Conservation (phyloP, 2,888 invertebrate genomes). For the Xestia sexstrigata region DNA sequence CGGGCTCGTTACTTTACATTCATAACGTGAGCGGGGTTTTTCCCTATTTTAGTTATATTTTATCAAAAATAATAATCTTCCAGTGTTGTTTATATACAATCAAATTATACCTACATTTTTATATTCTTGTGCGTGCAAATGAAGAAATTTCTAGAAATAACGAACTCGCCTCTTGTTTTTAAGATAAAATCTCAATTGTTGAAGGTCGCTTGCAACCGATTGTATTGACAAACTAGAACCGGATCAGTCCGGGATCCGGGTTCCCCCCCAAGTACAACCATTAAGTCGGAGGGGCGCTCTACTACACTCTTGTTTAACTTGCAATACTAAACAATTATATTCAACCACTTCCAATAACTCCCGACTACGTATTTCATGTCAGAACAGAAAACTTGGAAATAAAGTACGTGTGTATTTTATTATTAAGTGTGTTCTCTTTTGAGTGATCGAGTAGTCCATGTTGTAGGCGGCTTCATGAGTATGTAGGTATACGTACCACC, state of each 20-base stretch:
- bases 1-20: conserved; percentile 34
- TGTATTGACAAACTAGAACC: neutral
- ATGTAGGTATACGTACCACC: conserved; percentile 63
- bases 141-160: conserved; percentile 28
- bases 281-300: conserved; percentile 19
- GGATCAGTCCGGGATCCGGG: neutral
- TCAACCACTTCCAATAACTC: neutral
- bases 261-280: conserved; percentile 41
- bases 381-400: neutral
- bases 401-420: neutral
- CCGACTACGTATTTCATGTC: neutral
- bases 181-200: conserved; percentile 45
- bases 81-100: conserved; percentile 20
- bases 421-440: neutral
- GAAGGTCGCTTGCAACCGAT: conserved; percentile 53
- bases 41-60: conserved; percentile 12
- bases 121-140: conserved; percentile 1
- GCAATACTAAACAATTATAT: conserved; percentile 7
- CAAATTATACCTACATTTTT: neutral
- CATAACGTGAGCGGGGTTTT: conserved; percentile 4
- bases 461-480: conserved; percentile 43
- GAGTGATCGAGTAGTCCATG: conserved; percentile 14
- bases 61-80: conserved; percentile 15
- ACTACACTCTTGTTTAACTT: conserved; percentile 5
- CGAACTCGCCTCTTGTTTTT: conserved; percentile 55